Conservation (phyloP, 2,888 invertebrate genomes). For the Tetragonisca angustula region DNA sequence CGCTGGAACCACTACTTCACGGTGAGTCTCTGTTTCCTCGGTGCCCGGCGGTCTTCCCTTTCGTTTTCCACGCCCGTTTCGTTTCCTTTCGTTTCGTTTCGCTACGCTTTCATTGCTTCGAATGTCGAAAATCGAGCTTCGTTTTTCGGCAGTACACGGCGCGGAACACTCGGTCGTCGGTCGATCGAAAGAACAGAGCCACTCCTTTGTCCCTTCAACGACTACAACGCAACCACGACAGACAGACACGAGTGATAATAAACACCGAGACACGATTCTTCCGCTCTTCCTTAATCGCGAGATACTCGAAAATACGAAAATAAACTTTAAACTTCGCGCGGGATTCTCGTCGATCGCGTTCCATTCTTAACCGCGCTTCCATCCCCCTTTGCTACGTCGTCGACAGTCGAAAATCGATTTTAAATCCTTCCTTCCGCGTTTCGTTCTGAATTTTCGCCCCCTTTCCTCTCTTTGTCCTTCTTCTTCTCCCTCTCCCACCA, state of each 20-base stretch:
- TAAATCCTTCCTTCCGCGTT: not conserved
- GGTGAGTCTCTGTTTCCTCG: conserved; percentile 75
- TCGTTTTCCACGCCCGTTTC: not conserved
- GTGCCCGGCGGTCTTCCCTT: not conserved
- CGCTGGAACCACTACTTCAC: conserved; percentile 80
- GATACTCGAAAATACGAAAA: too few species aligned
- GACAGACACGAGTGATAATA: too few species aligned
- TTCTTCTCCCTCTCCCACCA: not conserved
- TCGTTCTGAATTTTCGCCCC: not conserved
- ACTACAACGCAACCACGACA: not conserved
- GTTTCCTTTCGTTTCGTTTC: not conserved
- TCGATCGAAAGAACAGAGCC: not conserved
- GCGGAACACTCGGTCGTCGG: not conserved
- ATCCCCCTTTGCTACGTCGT: not conserved
- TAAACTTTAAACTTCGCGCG: too few species aligned
- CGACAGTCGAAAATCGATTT: not conserved
- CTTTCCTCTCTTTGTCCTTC: not conserved
- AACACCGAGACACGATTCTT: not conserved
- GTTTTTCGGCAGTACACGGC: not conserved
- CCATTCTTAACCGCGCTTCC: too few species aligned
- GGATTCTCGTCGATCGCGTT: too few species aligned
- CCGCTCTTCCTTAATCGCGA: not conserved
- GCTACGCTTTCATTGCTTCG: too few species aligned
- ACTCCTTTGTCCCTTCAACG: not conserved
- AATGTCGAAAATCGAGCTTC: too few species aligned